These are phyloP conservation scores for Melinaea marsaeus DNA, from an alignment of 2,888 invertebrate species.

Conservation along the genomic window DNA sequence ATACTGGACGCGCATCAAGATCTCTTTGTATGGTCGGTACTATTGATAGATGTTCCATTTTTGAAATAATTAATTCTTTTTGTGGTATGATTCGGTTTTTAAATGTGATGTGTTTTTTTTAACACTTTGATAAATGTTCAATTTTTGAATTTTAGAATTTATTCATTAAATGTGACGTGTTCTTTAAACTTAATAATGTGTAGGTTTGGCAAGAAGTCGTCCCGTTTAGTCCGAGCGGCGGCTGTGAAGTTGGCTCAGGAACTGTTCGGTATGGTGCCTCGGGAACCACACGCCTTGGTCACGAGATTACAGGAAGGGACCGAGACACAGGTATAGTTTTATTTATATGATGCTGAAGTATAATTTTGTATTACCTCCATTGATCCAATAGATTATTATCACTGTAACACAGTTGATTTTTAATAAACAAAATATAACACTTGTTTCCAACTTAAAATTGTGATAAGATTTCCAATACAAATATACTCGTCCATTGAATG, in stretches of 20 bases:
- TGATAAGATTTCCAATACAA: too few species aligned
- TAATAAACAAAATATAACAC: too few species aligned
- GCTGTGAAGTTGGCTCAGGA: conserved; percentile 98
- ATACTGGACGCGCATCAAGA: conserved; percentile 96
- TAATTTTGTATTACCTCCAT: neutral
- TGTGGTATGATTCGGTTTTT: too few species aligned
- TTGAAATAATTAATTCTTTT: neutral
- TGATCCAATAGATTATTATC: too few species aligned
- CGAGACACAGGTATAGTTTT: conserved; percentile 81
- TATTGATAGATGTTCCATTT: neutral
- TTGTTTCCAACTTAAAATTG: too few species aligned
- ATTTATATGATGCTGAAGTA: neutral
- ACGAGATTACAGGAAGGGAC: conserved; percentile 95
- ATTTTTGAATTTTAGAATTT: too few species aligned
- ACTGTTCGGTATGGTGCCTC: conserved; percentile 94
- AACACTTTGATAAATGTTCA: too few species aligned
- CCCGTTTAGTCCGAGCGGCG: conserved; percentile 94
- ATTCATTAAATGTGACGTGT: too few species aligned
- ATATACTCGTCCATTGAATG: too few species aligned
- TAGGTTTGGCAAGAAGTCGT: conserved; percentile 98
- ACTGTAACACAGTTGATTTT: too few species aligned
- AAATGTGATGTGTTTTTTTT: too few species aligned
- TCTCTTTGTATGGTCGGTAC: conserved; percentile 94
- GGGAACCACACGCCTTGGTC: conserved; percentile 92
- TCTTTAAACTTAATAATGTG: neutral